Evolutionary conservation across 2,797 vertebrate species (phyloP).

Genomic region (Dallia pectoralis): DNA sequence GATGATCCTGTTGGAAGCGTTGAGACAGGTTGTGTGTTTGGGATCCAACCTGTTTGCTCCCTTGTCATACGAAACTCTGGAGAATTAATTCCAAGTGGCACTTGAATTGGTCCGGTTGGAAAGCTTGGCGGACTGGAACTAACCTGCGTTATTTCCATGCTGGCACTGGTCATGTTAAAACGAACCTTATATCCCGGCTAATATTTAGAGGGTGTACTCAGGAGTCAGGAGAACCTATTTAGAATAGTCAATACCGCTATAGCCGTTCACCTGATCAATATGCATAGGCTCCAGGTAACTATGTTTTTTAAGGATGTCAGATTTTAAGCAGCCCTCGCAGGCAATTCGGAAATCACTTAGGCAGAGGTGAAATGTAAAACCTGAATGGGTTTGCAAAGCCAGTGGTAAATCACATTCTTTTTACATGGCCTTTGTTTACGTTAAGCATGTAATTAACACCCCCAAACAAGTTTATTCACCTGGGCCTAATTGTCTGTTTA

Average conservation of each 20-base stretch:
- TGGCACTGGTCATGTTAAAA: slow-evolving; percentile 72
- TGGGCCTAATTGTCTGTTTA: slow-evolving; percentile 84
- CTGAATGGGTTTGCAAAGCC: slow-evolving; percentile 70
- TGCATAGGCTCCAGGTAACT: slow-evolving; percentile 63
- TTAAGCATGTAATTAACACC: slow-evolving; percentile 84
- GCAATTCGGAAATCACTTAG: slow-evolving; percentile 72
- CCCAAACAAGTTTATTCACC: slow-evolving; percentile 83
- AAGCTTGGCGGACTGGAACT: slow-evolving; percentile 83
- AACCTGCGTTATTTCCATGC: slow-evolving; percentile 80
- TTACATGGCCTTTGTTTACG: slow-evolving; percentile 80
- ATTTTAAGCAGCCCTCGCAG: slow-evolving; percentile 61
- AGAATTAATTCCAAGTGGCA: slow-evolving; percentile 87
- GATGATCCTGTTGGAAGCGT: slow-evolving; percentile 47
- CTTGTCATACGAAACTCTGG: slow-evolving; percentile 74
- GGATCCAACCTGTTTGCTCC: slow-evolving; percentile 79
- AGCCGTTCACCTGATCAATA: slow-evolving; percentile 58
- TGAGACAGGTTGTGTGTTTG: slow-evolving; percentile 65
- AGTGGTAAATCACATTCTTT: slow-evolving; percentile 78
- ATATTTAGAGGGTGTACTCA: slow-evolving; percentile 46
- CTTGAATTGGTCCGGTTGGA: slow-evolving; percentile 85
- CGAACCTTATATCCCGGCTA: slow-evolving; percentile 50
- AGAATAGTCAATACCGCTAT: slow-evolving; percentile 60
- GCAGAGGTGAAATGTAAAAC: slow-evolving; percentile 73
- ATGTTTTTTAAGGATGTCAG: slow-evolving; percentile 51
- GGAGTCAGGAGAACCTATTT: slow-evolving; percentile 58